These are phyloP conservation scores for Lamellibrachia luymesi DNA, from an alignment of 1,140 invertebrate species.

Conservation along the genomic window DNA sequence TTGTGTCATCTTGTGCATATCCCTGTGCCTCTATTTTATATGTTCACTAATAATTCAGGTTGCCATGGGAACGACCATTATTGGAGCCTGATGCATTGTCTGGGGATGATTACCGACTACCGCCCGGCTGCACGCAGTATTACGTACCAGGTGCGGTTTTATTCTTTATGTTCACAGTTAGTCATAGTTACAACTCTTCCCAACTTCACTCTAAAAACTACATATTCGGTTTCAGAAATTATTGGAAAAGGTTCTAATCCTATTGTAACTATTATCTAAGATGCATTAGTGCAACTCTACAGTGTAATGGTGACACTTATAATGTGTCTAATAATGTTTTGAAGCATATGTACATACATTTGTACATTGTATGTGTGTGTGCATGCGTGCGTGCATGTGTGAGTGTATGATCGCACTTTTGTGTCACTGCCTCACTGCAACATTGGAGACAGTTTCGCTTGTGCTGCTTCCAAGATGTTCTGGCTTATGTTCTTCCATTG, in stretches of 20 bases:
- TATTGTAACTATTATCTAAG: no score
- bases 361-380: background rate
- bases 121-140: slow-evolving; percentile 25
- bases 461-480: no score
- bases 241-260: background rate
- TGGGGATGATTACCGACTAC: slow-evolving; percentile 21
- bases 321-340: background rate
- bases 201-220: background rate
- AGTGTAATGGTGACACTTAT: background rate
- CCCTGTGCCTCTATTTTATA: slow-evolving; percentile 24
- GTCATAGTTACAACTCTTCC: background rate
- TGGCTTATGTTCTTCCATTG: no score
- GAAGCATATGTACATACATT: background rate
- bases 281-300: no score
- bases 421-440: no score
- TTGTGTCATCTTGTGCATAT: background rate
- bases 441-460: no score
- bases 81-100: slow-evolving; percentile 12
- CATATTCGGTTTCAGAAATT: background rate
- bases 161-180: background rate
- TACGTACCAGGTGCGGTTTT: background rate
- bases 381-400: background rate
- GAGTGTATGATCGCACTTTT: no score
- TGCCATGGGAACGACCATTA: slow-evolving; percentile 33
- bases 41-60: slow-evolving; percentile 24